A percentile compares a stretch with the other conserved stretches of the same genome.
Evolutionary conservation across 2,888 invertebrate genomes (phyloP).

Genomic region (Philopedon plagiatum): DNA sequence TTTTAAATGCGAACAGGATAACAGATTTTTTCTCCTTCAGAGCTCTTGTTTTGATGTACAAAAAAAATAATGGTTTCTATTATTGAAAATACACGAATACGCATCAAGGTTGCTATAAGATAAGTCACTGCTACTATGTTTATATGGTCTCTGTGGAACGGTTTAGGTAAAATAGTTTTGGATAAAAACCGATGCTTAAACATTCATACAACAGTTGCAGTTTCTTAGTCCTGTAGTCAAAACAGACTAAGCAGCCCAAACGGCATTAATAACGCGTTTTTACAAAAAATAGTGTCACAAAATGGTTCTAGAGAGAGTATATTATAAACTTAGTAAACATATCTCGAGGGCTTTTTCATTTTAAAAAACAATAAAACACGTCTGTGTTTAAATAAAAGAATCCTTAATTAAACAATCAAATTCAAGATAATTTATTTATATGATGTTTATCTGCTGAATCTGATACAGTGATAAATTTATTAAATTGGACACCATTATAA

Average conservation of each 20-base stretch:
- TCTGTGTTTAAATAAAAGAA: background rate
- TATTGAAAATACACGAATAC: slow-evolving; percentile 11
- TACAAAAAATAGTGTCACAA: no score
- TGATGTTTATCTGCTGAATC: background rate
- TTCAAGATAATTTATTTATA: background rate
- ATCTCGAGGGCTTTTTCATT: background rate
- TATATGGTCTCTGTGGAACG: no score
- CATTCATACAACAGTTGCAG: no score
- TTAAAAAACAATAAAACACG: background rate
- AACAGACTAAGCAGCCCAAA: no score
- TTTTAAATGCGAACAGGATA: slow-evolving; percentile 25
- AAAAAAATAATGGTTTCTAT: slow-evolving; percentile 18
- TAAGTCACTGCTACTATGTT: no score
- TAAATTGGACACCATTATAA: background rate
- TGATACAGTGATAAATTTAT: slow-evolving; percentile 7
- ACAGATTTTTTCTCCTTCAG: background rate
- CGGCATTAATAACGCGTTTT: no score
- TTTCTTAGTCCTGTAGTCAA: no score
- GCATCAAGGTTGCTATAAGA: background rate
- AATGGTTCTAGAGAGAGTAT: no score
- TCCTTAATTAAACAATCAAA: slow-evolving; percentile 4
- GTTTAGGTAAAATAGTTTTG: no score
- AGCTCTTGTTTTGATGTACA: background rate
- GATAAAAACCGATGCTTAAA: no score
- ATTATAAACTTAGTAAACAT: no score